Evolutionary conservation across 2,888 invertebrate genomes (phyloP).

Genomic region (Caradrina kadenii): DNA sequence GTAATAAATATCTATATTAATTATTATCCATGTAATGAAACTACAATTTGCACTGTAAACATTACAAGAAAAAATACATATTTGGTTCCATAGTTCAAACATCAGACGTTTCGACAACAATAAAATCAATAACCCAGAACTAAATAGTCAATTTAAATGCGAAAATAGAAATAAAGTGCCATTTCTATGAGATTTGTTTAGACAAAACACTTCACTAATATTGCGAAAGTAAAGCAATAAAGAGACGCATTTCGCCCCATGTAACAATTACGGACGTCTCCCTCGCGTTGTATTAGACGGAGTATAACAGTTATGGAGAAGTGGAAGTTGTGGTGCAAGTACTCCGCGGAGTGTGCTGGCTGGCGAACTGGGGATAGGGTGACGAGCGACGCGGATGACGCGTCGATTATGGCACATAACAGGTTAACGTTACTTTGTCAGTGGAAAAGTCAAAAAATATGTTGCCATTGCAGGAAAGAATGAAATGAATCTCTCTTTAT

Average conservation of each 20-base stretch:
- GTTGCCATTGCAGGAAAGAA: no score
- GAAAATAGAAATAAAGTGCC: slow-evolving; percentile 47
- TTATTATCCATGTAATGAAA: neutral
- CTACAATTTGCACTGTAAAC: neutral
- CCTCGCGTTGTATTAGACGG: slow-evolving; percentile 54
- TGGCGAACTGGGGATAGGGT: slow-evolving; percentile 1
- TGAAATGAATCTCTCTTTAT: no score
- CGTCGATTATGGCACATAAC: no score
- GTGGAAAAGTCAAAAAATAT: no score
- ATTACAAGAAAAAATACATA: neutral
- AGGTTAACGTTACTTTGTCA: no score
- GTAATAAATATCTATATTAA: neutral
- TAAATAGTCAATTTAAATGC: slow-evolving; percentile 44
- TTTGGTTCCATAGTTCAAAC: neutral
- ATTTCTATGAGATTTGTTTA: slow-evolving; percentile 39
- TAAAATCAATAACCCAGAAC: slow-evolving; percentile 19
- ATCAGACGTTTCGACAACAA: slow-evolving; percentile 20
- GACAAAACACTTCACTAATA: slow-evolving; percentile 62
- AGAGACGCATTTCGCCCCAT: slow-evolving; percentile 65
- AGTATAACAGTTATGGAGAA: slow-evolving; percentile 57
- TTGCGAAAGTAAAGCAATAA: slow-evolving; percentile 74
- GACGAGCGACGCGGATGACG: slow-evolving; percentile 7
- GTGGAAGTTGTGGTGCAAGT: slow-evolving; percentile 47
- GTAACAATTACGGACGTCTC: slow-evolving; percentile 75
- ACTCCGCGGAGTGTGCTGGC: slow-evolving; percentile 43